Percentiles rank a stretch among this genome's conserved stretches.
Conservation (phyloP, 2,113 vertebrate genomes). For the Misgurnus mizolepis region DNA sequence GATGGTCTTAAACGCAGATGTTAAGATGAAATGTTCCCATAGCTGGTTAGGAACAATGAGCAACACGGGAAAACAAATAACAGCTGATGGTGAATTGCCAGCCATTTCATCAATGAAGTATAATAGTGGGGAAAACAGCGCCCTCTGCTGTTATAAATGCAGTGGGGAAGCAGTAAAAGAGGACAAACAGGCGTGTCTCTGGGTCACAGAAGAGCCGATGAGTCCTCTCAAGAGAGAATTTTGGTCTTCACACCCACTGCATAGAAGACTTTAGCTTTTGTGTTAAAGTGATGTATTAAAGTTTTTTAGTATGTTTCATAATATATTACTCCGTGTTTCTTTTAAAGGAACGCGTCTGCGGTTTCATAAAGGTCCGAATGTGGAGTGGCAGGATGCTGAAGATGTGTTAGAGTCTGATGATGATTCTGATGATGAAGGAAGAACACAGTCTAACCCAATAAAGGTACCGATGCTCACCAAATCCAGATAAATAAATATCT, state of each 20-base stretch:
- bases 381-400: constrained; percentile 94
- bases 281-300: background rate
- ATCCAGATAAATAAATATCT: too few relatives aligned
- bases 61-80: background rate
- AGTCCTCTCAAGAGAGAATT: constrained; percentile 3
- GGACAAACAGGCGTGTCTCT: constrained; percentile 29
- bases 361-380: constrained; percentile 90
- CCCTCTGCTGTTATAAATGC: constrained; percentile 56
- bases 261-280: background rate
- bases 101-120: constrained; percentile 39
- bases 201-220: constrained; percentile 31
- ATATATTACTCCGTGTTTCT: constrained; percentile 18
- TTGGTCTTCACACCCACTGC: constrained; percentile 16
- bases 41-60: background rate
- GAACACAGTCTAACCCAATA: constrained; percentile 70
- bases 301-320: too few relatives aligned
- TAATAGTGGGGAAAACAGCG: constrained; percentile 30
- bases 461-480: constrained; percentile 74
- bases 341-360: constrained; percentile 88
- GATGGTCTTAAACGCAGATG: background rate
- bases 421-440: constrained; percentile 83
- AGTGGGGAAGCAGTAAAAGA: constrained; percentile 25
- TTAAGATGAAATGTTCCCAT: background rate
- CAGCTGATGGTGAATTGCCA: background rate
- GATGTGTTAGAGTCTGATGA: constrained; percentile 84